Evolutionary conservation across 2,888 invertebrate species (phyloP), one percentile per base, ranked within the genome.

Genomic region (Nemurella pictetii): DNA sequence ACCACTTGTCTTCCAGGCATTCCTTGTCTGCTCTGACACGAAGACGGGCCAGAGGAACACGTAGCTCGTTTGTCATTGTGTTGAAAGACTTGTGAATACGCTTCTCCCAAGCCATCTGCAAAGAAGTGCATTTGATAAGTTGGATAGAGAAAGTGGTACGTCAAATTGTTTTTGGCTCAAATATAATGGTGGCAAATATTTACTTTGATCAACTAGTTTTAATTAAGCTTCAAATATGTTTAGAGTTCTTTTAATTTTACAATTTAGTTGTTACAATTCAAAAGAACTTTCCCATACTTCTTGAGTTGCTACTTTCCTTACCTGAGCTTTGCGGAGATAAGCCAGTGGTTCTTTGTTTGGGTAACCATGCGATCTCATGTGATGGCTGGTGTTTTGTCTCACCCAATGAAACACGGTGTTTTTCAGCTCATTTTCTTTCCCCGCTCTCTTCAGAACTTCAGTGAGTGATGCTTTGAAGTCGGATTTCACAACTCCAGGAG

Each of bases 31-130:
- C 92, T 55, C 93, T 94, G 12, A 94, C 91, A 86, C 98, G 92
- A 87, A 95, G 92, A 89, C 95, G 94, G 0, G 96, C 96, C 86
- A 98, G 90, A 5, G 96, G 95, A 78, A 97, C 95, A 88, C 96
- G 96, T 80, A 98, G 91, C 90, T 99, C 98, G 77, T 94, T 95
- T 88, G 97, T 97, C 96, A 98, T 98, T 0, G 98, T 97, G 91
- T 98, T 97, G 85, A 99, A 91, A 28, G 98, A 98, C 91, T 98
- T 98, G 88, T 97, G 95, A 84, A 99, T 97, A 86, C 98, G 93
- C 88, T 97, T 95, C 89, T 98, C 98, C 98, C 98, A 99, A 87
- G 96, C 95, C 30, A 95, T 93, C 89, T 89, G 84, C 15, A 84
- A 84, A n/a, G n/a, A n/a, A n/a, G n/a, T n/a, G n/a, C n/a, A n/a